Evolutionary conservation across 92 coral and sea anemone species (phyloP), one percentile per base, ranked within the genome.

Genomic region (Muricea muricata): DNA sequence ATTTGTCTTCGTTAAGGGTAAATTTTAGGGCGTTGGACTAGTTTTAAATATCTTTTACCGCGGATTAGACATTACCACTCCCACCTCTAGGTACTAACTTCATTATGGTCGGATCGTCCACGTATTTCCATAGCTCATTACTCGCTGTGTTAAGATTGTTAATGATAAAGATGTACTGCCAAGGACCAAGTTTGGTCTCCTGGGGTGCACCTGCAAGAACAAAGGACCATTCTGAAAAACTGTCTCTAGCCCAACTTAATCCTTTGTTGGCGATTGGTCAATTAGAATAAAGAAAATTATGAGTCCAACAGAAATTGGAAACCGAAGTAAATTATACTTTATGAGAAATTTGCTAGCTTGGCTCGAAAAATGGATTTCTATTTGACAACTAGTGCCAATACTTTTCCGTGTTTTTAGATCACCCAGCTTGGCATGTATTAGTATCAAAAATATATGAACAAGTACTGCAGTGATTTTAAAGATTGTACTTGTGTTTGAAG

Each of bases 141-240:
- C 40, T 46, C 20, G 24, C 15, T 11, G 33, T 46, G 11, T 67
- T 39, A 0, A 67, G 74, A 33, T 67, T 46, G 20, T 67, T 67
- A 24, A 67, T 67, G 45, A 67, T 67, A 4, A 67, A 46, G 23
- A 67, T 29, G 26, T 61, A 67, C 46, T 30, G 12, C 74, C 23
- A 67, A 21, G 74, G 41, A 7, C 39, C 74, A 32, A 67, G 74
- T 67, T 67, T 67, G n/a, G 74, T 67, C 15, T 46, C 74, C 74
- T 67, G 74, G 17, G 46, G 74, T 29, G 33, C 74, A 11, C 74
- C 74, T 67, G 40, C 74, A 2, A 24, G 74, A n/a, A n/a, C n/a
- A 17, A 21, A 18, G 74, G 74, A 26, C 40, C 74, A 67, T 67
- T 67, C 42, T 33, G 40, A 32, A 31, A 29, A 67, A 33, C 74